A percentile compares a stretch with the other conserved stretches of the same genome.
These are phyloP conservation scores for Heliconius charithonia DNA, from an alignment of 2,888 invertebrate species.

Conservation along the genomic window DNA sequence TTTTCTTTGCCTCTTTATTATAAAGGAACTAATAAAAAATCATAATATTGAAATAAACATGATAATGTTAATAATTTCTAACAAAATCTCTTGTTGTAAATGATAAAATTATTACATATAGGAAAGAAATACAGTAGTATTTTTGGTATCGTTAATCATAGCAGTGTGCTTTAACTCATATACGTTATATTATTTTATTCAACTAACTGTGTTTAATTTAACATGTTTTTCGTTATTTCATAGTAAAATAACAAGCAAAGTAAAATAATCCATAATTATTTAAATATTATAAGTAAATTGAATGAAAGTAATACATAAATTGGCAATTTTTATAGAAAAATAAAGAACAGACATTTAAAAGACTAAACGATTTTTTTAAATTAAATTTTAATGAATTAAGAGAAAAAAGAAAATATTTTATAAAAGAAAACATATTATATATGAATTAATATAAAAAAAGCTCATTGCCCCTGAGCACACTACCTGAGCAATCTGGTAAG, in stretches of 20 bases:
- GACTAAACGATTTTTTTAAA: conserved; percentile 37
- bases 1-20: conserved; percentile 2
- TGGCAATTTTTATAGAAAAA: not conserved
- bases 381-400: not conserved
- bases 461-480: not conserved
- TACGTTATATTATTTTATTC: not conserved
- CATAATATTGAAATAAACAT: no score
- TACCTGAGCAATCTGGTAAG: conserved; percentile 68
- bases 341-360: conserved; percentile 46
- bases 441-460: not conserved
- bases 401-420: not conserved
- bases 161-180: conserved; percentile 5
- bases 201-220: not conserved
- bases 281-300: not conserved
- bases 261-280: not conserved
- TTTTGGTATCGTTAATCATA: conserved; percentile 17
- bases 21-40: not conserved
- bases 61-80: not conserved
- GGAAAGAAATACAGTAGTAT: not conserved
- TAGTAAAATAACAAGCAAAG: not conserved
- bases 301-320: not conserved
- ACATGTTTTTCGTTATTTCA: not conserved
- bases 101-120: not conserved
- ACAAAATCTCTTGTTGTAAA: not conserved
- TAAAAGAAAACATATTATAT: not conserved